Evolutionary conservation across 2,113 vertebrate genomes (phyloP).

Genomic region (Cyphomyrus plagiostoma): DNA sequence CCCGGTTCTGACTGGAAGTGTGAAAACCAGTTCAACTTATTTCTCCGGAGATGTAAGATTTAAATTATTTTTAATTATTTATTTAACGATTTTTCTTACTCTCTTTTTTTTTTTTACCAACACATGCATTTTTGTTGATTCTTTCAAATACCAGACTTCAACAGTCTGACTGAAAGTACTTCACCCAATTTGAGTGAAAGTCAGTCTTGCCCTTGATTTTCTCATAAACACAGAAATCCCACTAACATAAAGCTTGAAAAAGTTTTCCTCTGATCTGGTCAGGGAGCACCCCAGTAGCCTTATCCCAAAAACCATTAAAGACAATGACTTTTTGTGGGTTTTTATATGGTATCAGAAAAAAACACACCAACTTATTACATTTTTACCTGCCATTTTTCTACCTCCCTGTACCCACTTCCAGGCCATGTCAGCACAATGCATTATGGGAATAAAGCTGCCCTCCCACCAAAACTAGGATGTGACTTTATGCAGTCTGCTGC

Average conservation of each 20-base stretch:
- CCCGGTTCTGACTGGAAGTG: background rate
- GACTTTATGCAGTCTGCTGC: background rate
- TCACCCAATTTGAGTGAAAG: too few species aligned
- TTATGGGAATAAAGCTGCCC: background rate
- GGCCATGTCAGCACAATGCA: background rate
- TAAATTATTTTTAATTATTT: too few species aligned
- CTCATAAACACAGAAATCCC: background rate
- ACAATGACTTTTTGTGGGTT: background rate
- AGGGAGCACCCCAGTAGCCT: background rate
- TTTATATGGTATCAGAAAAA: background rate
- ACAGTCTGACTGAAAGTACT: background rate
- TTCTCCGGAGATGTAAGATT: background rate
- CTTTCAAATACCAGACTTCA: background rate
- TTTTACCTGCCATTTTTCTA: background rate
- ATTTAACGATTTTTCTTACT: too few species aligned
- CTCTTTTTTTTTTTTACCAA: too few species aligned
- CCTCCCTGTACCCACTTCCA: background rate
- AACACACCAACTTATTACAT: background rate
- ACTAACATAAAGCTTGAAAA: background rate
- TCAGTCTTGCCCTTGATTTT: background rate
- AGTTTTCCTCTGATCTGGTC: background rate
- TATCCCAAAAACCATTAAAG: background rate
- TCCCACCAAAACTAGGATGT: background rate
- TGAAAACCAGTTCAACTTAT: background rate
- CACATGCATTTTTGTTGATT: too few species aligned